Conservation (phyloP, 2,797 vertebrate species). For the Sus cebifrons region DNA sequence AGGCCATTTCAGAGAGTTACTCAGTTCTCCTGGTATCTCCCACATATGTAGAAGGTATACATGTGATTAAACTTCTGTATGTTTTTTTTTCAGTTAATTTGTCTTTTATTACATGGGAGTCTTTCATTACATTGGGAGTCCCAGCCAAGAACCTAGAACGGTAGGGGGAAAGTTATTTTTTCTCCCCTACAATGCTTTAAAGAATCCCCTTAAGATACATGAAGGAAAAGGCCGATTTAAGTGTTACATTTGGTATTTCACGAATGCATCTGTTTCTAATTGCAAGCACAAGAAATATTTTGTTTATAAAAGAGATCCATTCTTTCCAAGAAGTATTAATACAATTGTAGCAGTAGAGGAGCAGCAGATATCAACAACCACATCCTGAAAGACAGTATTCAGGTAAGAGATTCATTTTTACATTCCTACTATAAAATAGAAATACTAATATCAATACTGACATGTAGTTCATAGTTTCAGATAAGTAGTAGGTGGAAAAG, state of each 20-base stretch:
- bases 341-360: not conserved
- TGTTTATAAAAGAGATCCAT: not conserved
- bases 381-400: slow-evolving; percentile 14
- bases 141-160: no score
- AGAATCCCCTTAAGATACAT: not conserved
- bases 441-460: not conserved
- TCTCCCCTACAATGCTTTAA: not conserved
- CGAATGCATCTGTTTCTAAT: not conserved
- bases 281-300: not conserved
- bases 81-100: no score
- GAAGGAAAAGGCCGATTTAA: slow-evolving; percentile 9
- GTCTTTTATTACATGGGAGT: no score
- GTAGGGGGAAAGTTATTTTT: no score
- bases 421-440: not conserved
- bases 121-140: no score
- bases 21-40: no score
- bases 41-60: no score
- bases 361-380: not conserved
- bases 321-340: slow-evolving; percentile 29
- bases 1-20: no score
- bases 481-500: not conserved
- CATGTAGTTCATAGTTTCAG: not conserved
- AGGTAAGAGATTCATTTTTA: slow-evolving; percentile 28
- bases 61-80: no score
- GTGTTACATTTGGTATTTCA: not conserved